Conservation (phyloP, 2,888 invertebrate species). For the Parasteatoda lunata region DNA sequence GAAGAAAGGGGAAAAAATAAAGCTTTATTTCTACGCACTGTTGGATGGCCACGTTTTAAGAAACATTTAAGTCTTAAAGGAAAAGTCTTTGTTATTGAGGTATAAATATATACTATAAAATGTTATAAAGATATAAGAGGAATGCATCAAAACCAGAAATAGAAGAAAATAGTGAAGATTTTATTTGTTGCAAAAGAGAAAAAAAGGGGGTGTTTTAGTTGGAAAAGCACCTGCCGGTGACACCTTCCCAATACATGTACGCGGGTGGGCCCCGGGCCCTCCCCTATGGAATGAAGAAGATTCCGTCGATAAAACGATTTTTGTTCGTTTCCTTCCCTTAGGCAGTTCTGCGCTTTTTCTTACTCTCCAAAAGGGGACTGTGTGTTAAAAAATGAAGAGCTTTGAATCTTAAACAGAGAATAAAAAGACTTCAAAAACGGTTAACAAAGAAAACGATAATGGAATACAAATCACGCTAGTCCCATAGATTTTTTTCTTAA, state of each 20-base stretch:
- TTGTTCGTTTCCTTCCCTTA: constrained; percentile 12
- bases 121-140: neutral
- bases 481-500: too few relatives aligned
- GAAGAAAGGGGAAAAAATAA: neutral
- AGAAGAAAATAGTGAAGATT: constrained; percentile 7
- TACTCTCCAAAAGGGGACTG: neutral
- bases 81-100: neutral
- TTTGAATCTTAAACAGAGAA: too few relatives aligned
- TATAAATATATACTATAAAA: neutral
- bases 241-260: constrained; percentile 51
- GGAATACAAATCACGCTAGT: too few relatives aligned
- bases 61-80: neutral
- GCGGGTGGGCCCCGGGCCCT: constrained; percentile 20
- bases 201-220: constrained; percentile 17
- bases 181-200: constrained; percentile 27
- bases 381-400: too few relatives aligned
- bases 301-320: constrained; percentile 59
- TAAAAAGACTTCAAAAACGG: too few relatives aligned
- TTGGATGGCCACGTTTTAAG: neutral
- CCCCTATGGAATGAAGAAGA: constrained; percentile 42
- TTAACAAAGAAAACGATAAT: too few relatives aligned
- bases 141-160: neutral
- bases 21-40: neutral
- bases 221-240: constrained; percentile 54
- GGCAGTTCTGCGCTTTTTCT: neutral